Evolutionary conservation across 2,797 vertebrate species (phyloP).

Genomic region (Thamnophis elegans): DNA sequence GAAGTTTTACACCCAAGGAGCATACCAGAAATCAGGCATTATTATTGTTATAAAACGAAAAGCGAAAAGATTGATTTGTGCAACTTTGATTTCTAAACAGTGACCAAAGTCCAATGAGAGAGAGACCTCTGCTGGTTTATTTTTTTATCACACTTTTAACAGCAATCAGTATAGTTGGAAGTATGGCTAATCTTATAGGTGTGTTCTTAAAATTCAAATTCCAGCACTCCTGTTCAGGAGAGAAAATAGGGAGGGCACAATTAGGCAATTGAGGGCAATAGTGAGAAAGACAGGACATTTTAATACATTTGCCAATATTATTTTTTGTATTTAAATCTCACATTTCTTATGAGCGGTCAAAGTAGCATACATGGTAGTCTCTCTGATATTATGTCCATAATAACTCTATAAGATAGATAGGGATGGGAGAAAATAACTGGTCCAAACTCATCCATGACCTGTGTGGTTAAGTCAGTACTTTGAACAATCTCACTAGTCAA

Average conservation of each 20-base stretch:
- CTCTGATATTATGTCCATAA: not conserved
- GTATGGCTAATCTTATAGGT: not conserved
- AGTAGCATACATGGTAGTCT: not conserved
- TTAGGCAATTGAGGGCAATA: not conserved
- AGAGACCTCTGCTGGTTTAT: conserved; percentile 36
- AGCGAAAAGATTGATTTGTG: not conserved
- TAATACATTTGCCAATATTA: not conserved
- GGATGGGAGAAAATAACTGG: not conserved
- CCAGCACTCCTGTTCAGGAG: not conserved
- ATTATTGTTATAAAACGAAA: not conserved
- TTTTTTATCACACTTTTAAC: not conserved
- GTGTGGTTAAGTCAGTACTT: not conserved
- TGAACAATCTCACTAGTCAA: not conserved
- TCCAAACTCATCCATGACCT: not conserved
- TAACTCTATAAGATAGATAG: not conserved
- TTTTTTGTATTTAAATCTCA: not conserved
- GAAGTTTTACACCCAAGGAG: too few relatives aligned
- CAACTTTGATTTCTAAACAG: not conserved
- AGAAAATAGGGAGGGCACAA: not conserved
- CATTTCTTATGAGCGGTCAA: not conserved
- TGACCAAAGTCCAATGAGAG: not conserved
- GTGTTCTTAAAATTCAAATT: not conserved
- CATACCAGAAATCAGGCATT: too few relatives aligned
- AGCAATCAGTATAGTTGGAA: not conserved
- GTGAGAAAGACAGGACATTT: not conserved